Base-by-base conservation (phyloP, 1,140 invertebrate species). In the Trichomalopsis sarcophagae region DNA sequence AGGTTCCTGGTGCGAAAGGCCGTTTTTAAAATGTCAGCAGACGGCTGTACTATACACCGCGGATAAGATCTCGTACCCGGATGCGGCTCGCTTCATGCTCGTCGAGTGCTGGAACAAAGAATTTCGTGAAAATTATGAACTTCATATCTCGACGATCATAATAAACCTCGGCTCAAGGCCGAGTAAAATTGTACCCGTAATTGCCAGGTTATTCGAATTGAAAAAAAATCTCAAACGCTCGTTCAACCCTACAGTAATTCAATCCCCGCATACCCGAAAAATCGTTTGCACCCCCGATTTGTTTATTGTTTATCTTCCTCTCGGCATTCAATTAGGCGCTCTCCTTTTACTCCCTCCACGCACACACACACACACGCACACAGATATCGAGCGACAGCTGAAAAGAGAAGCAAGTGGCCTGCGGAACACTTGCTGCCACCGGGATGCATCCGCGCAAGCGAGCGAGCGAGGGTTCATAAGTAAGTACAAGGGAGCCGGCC, bases 301-400 rank as follows among this genome's bases (percentile, higher is more conserved):
- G 74, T 75, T 75, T 36, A 75, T 75, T 75, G 74, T 75, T 75
- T 75, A 44, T 36, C 74, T 44, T 75, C 21, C 74, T 75, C 74
- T 75, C 21, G 36, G 30, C 33, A 30, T 44, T 73, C 44, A 47
- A 81, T 40, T 81, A 50, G 10, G 30, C 2, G 55, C 55, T 62
- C 55, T 21, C 21, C 7, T 7, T 62, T 1, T 62, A 3, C 55
- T 62, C 55, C 21, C 55, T 62, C 55, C 6, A 5, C 10, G 0
- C 10, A 44, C 9, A 44, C 55, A 27, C 1, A 21, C 0, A 5
- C 10, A 44, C 9, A 44, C 55, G 1, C 1, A 21, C 0, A 5
- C 55, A 1, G 7, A 21, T n/a, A 62, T 73, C 14, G 74, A 66
- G 40, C 80, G 83, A 44, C 73, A 82, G 81, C 69, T 77, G 80